Evolutionary conservation across 2,888 invertebrate species (phyloP).

Genomic region (Stomorhina lunata): DNA sequence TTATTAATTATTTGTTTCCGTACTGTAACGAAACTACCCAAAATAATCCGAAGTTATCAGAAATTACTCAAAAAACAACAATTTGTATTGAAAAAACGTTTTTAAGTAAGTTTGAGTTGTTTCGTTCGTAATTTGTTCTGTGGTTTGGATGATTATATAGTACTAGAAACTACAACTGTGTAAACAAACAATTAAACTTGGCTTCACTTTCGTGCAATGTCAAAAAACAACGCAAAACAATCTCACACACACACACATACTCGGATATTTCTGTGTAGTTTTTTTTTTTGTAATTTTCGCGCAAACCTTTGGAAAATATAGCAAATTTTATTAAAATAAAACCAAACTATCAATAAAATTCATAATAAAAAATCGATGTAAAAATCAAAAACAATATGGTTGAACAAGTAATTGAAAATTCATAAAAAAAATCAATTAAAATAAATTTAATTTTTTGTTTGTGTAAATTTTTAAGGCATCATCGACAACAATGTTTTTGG

Average conservation of each 20-base stretch:
- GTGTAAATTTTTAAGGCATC: neutral
- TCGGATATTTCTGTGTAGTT: neutral
- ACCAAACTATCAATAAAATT: neutral
- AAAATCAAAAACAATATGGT: neutral
- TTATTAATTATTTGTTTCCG: too few relatives aligned
- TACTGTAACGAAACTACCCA: too few relatives aligned
- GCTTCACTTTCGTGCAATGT: neutral
- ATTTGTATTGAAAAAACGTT: too few relatives aligned
- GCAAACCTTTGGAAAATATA: neutral
- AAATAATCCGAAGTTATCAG: too few relatives aligned
- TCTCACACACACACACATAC: too few relatives aligned
- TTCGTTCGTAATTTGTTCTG: too few relatives aligned
- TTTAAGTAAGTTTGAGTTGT: too few relatives aligned
- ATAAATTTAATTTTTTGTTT: neutral
- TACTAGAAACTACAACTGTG: too few relatives aligned
- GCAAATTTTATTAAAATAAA: neutral
- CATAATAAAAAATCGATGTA: neutral
- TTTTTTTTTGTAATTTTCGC: neutral
- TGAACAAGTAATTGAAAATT: neutral
- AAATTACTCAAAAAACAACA: too few relatives aligned
- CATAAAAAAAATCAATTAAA: neutral
- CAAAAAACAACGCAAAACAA: neutral
- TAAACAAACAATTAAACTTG: neutral
- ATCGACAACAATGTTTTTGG: conserved; percentile 39
- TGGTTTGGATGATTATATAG: too few relatives aligned